Percentiles rank a stretch among this genome's conserved stretches.
These are phyloP conservation scores for Diplodus sargus DNA, from an alignment of 2,797 vertebrate genomes.

Conservation along the genomic window DNA sequence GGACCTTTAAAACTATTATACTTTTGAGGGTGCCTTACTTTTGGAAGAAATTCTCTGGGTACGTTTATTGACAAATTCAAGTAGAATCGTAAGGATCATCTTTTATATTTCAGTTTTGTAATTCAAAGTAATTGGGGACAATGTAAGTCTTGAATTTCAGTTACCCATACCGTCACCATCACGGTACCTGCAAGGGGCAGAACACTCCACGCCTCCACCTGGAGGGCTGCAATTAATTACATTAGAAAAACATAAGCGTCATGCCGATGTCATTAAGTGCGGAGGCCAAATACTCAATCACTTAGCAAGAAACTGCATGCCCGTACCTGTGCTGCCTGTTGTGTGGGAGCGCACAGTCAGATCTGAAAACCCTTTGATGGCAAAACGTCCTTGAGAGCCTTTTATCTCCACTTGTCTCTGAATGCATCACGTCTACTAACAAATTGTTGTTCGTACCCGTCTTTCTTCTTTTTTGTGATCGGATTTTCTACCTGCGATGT, in stretches of 20 bases:
- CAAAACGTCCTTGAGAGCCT: slow-evolving; percentile 54
- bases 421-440: slow-evolving; percentile 61
- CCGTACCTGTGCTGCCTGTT: slow-evolving; percentile 1
- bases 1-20: background rate
- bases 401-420: slow-evolving; percentile 15
- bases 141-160: slow-evolving; percentile 24
- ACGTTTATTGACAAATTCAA: background rate
- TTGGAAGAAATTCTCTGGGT: background rate
- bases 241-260: slow-evolving; percentile 23
- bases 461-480: slow-evolving; percentile 35
- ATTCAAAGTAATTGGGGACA: background rate
- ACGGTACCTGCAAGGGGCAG: background rate
- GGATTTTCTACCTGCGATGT: slow-evolving; percentile 53
- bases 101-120: slow-evolving; percentile 2
- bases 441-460: slow-evolving; percentile 42
- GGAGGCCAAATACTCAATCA: slow-evolving; percentile 45
- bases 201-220: background rate
- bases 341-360: slow-evolving; percentile 52
- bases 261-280: slow-evolving; percentile 20
- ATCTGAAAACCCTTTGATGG: slow-evolving; percentile 80
- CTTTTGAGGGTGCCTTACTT: background rate
- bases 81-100: background rate
- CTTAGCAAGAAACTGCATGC: background rate
- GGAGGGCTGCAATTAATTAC: slow-evolving; percentile 2
- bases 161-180: background rate